Conservation (phyloP, 2,797 vertebrate species). For the Linurgus olivaceus region DNA sequence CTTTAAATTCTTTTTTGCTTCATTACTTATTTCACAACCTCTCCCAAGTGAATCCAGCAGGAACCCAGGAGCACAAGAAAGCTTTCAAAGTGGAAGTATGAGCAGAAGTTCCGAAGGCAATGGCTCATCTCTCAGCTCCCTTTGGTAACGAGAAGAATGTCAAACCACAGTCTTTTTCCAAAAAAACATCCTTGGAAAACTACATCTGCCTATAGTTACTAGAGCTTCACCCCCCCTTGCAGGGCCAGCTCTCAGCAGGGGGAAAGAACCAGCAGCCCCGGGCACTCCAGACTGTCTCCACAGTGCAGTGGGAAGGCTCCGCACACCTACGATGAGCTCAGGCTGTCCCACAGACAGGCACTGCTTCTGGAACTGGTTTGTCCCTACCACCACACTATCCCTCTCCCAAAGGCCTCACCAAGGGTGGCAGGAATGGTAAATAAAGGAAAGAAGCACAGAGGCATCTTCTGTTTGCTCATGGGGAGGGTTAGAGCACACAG, state of each 20-base stretch:
- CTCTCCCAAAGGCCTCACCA: accelerated
- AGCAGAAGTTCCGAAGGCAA: neutral
- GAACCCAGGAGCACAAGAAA: neutral
- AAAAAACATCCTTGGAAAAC: neutral
- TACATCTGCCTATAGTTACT: neutral
- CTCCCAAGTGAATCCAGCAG: neutral
- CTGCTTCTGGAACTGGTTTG: neutral
- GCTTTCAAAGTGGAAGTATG: neutral
- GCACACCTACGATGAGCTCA: accelerated
- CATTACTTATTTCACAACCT: neutral
- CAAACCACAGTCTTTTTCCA: neutral
- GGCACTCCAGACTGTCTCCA: neutral
- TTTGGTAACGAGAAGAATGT: neutral
- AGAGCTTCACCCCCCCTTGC: neutral
- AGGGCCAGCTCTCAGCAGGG: neutral
- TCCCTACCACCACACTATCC: neutral
- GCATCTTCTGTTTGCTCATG: neutral
- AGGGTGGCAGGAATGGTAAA: neutral
- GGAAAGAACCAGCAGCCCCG: accelerated
- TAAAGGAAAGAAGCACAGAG: neutral
- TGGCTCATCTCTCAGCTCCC: neutral
- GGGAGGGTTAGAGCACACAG: neutral
- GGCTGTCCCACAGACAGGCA: neutral
- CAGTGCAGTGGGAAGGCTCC: neutral
- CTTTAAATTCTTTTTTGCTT: neutral